Percentiles rank a stretch among this genome's conserved stretches.
These are phyloP conservation scores for Nyctereutes procyonoides DNA, from an alignment of 2,113 vertebrate species.

Conservation along the genomic window DNA sequence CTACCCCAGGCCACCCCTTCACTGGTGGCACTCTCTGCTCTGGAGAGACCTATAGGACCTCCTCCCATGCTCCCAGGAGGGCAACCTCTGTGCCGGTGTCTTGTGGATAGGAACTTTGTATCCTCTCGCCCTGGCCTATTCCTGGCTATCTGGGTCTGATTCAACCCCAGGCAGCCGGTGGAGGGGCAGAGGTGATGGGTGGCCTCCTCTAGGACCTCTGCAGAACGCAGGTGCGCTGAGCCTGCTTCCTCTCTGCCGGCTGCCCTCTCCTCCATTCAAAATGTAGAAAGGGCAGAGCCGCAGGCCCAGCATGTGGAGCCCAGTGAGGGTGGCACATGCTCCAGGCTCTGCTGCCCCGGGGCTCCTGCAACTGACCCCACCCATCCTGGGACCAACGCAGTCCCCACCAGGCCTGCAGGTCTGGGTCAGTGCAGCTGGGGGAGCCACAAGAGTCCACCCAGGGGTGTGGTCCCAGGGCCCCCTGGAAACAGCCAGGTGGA, in stretches of 20 bases:
- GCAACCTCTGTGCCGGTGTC: background rate
- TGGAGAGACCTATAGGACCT: background rate
- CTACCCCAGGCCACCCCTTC: background rate
- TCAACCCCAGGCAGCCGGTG: background rate
- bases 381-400: background rate
- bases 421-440: background rate
- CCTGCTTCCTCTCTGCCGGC: background rate
- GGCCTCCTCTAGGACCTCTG: background rate
- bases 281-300: background rate
- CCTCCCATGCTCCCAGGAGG: background rate
- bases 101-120: background rate
- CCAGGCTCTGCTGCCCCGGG: background rate
- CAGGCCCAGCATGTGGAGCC: background rate
- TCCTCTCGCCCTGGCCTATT: background rate
- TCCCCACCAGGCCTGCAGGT: background rate
- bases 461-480: rapidly evolving
- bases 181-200: background rate
- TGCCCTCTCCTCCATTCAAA: too few relatives aligned
- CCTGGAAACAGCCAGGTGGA: background rate
- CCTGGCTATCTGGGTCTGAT: background rate
- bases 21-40: background rate
- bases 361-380: background rate
- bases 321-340: background rate
- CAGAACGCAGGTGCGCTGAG: rapidly evolving
- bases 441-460: too few relatives aligned